phyloP scores from a whole-genome alignment of 2,797 vertebrate species.

The Poecile montanus region DNA sequence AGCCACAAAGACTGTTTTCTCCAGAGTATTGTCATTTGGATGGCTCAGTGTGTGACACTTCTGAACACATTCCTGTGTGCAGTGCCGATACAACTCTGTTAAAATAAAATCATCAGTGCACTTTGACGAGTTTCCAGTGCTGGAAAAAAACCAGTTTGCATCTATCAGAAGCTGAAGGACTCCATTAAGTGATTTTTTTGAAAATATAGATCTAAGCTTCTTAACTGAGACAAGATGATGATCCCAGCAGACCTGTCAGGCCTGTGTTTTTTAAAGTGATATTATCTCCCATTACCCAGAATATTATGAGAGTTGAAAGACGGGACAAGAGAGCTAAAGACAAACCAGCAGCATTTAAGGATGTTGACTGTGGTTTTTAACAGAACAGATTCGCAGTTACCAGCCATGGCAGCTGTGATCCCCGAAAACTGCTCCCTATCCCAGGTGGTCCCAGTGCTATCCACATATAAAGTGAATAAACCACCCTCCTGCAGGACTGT shows the following conservation, averaged over 20 bases:
- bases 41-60: background rate
- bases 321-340: background rate
- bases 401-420: background rate
- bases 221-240: background rate
- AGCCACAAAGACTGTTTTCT: background rate
- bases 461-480: background rate
- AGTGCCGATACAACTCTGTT: background rate
- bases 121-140: background rate
- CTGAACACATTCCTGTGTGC: background rate
- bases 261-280: background rate
- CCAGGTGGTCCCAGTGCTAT: background rate
- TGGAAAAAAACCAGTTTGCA: background rate
- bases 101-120: background rate
- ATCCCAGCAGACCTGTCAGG: background rate
- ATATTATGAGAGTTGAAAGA: background rate
- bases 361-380: background rate
- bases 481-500: background rate
- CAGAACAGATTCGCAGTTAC: background rate
- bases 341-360: background rate
- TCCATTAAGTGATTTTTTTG: background rate
- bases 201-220: slow-evolving; percentile 11
- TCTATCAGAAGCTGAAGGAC: background rate
- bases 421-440: background rate
- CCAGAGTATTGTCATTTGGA: background rate
- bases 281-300: background rate